phyloP scores from a whole-genome alignment of 1,140 invertebrate genomes.

The Formica selysi region DNA sequence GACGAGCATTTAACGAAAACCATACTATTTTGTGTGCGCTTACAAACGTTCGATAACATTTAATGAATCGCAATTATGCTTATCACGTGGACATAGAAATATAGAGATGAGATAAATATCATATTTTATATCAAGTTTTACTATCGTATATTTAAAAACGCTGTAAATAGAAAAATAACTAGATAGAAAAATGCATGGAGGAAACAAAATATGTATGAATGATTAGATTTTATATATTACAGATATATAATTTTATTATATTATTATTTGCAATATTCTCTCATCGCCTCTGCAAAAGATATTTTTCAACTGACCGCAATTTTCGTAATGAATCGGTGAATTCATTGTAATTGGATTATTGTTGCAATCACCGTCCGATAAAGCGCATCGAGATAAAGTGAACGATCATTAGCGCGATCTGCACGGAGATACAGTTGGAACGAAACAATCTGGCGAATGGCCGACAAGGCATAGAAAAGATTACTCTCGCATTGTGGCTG shows the following conservation, averaged over 20 bases:
- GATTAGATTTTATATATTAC: neutral
- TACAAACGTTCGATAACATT: neutral
- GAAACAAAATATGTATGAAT: neutral
- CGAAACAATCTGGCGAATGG: constrained; percentile 3
- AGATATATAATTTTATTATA: neutral
- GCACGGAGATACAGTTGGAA: constrained; percentile 20
- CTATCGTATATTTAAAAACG: neutral
- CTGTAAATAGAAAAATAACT: neutral
- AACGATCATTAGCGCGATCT: constrained; percentile 33
- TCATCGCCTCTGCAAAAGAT: neutral
- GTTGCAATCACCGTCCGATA: neutral
- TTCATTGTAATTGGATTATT: constrained; percentile 6
- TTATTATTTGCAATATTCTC: neutral
- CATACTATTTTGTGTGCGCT: neutral
- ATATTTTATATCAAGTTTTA: neutral
- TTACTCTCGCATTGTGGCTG: constrained; percentile 21
- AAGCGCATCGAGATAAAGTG: neutral
- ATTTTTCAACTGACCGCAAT: neutral
- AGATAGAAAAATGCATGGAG: neutral
- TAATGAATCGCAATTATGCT: neutral
- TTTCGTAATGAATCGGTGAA: neutral
- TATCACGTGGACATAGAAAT: neutral
- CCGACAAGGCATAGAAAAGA: constrained; percentile 38
- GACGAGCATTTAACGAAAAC: neutral
- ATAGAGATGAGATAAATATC: neutral